Base-by-base conservation (phyloP, 2,113 vertebrate species). In the Asarcornis scutulata region DNA sequence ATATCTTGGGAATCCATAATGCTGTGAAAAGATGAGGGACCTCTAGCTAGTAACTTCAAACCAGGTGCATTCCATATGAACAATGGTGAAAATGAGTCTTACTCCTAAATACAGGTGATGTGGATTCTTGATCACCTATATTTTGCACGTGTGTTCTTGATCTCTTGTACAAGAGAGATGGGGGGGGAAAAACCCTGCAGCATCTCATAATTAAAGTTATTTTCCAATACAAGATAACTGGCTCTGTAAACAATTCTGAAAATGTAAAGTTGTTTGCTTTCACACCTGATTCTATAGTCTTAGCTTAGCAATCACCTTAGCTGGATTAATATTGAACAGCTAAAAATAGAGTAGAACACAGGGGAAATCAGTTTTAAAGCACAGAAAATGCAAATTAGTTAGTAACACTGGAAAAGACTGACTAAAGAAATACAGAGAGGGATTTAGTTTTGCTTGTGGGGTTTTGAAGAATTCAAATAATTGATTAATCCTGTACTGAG, bases 391-490 rank as follows among this genome's bases (percentile, higher is more conserved):
- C 60, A 94, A 94, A 96, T 91, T 34, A 86, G 79, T 91, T 83
- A 63, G 20, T 73, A 93, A 63, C 56, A 66, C 48, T 83, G 62
- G 73, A 82, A 93, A 93, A 86, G 77, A 83, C 42, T 50, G 83
- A 60, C 71, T 96, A 60, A 17, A 79, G 83, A 90, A 83, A 86
- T 63, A 71, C 1, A 87, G 78, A 83, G 66, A 46, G 85, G 69
- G 56, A 92, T 90, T 81, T 82, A 73, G 52, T 1, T 72, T 95
- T 84, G 77, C 86, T 91, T 92, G 58, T 95, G 77, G 79, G 83
- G n/a, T 9, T 94, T 85, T 95, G 68, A 95, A 90, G 79, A 86
- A 88, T 21, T 86, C 88, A 93, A 95, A 92, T 78, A 94, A 92
- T 80, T 86, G 68, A 93, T 95, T 90, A 86, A 86, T 80, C 46